Base-by-base conservation (phyloP, 2,888 invertebrate species). In the Polymixis lichenea region DNA sequence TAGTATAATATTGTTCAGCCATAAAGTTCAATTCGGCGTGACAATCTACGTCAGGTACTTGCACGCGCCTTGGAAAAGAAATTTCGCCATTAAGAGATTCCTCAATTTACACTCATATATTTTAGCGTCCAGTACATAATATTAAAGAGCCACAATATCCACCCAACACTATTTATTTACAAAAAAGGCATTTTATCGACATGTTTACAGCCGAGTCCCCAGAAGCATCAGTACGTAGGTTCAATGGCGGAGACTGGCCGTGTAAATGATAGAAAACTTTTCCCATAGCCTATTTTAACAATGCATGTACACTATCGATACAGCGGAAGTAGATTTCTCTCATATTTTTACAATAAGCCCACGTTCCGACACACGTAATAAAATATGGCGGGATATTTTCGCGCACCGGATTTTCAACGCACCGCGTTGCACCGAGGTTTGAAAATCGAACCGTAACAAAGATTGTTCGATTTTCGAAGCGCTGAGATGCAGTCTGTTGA, bases 41-140 rank as follows among this genome's bases (percentile, higher is more conserved):
- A 77, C 66, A 72, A 76, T 64, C 81, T 25, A 75, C 69, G 65
- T 87, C 88, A 87, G 87, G 88, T 88, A 88, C 88, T 74, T 58
- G 75, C 77, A 86, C 82, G 85, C 88, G 82, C 73, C 74, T 65
- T 25, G 61, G 64, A 68, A 72, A 60, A 78, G 64, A 70, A 72
- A 64, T 74, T 78, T 87, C 38, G 75, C 62, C 71, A 19, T 69
- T 38, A 60, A 66, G 64, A 72, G 67, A 80, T 75, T 76, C 65
- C 64, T 51, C 56, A 71, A 61, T 80, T 28, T 67, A 56, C 60
- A 73, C 43, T 67, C 71, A 19, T 32, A 58, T 72, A 61, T 32
- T 61, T 77, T 68, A 76, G 53, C 73, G 71, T 82, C 72, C 67
- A 84, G 78, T 81, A 84, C 55, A 75, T 65, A 65, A 32, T 55